Evolutionary conservation across 53 echinoderm and acorn worm species (phyloP), one percentile per base, ranked within the genome.

Genomic region (Mesocentrotus franciscanus): DNA sequence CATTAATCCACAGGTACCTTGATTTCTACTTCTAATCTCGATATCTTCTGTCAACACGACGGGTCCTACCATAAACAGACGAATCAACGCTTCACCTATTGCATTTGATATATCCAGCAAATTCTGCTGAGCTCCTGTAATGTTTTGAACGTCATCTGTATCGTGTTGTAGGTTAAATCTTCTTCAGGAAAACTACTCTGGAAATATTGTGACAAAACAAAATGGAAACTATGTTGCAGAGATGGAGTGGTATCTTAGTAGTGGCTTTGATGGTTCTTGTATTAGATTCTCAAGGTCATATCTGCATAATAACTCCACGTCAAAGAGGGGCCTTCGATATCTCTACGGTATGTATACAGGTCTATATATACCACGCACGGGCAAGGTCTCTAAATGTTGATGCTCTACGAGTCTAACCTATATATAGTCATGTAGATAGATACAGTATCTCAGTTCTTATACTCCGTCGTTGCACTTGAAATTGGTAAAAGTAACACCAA

Each of bases 271-370:
- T 6, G 81, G 81, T 81, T 17, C 18, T 81, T 9, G 39, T 81
- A 81, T 20, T 42, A 39, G 42, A 81, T 15, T 81, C 20, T 17
- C 18, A 15, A 13, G 93, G 72, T 10, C 97, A 97, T 89, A 78
- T 97, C n/a, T 97, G 97, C 61, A 96, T 97, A 1, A 97, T 97
- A 68, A 85, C 95, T 33, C 97, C 97, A 39, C 96, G 59, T 9
- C 97, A 97, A 64, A 70, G 97, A 49, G 97, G 97, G 2, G 96
- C 56, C 0, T 90, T 97, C 70, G 96, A 97, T 76, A 95, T 97
- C 20, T 96, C 96, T 10, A 90, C 90, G 91, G 97, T 97, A 95
- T 59, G 97, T 92, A 20, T 74, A 22, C 85, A 8, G 49, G 56
- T 49, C 56, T 85, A 85, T 35, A 85, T 35, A 20, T 26, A 68